Percentiles rank a stretch among this genome's conserved stretches.
Evolutionary conservation across 2,113 vertebrate genomes (phyloP).

Genomic region (Chamaea fasciata): DNA sequence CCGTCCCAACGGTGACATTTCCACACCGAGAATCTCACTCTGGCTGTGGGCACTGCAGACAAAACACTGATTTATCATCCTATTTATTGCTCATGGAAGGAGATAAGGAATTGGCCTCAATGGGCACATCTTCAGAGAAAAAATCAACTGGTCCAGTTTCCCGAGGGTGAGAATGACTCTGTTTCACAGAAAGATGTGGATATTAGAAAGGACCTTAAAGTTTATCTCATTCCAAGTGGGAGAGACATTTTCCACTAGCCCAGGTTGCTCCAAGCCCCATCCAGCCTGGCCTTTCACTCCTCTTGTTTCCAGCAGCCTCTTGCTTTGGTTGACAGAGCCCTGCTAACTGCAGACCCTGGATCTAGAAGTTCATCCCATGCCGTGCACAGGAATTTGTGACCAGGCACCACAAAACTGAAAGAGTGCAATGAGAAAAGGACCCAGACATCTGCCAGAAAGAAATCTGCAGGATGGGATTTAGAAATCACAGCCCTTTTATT

Average conservation of each 20-base stretch:
- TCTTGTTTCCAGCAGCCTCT: background rate
- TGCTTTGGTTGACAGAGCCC: background rate
- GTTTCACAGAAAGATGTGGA: background rate
- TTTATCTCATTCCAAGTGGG: rapidly evolving
- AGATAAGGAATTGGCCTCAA: background rate
- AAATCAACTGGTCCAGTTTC: rapidly evolving
- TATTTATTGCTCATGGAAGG: background rate
- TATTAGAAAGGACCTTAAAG: background rate
- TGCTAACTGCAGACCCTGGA: background rate
- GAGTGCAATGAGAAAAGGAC: background rate
- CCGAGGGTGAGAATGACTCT: background rate
- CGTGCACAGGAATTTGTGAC: background rate
- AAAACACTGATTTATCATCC: background rate
- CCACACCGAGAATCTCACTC: rapidly evolving
- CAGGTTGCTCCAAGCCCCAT: background rate
- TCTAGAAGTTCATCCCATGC: rapidly evolving
- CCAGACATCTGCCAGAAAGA: background rate
- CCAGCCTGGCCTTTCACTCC: background rate
- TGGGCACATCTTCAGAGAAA: background rate
- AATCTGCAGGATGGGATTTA: background rate
- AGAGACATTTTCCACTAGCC: background rate
- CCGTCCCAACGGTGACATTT: rapidly evolving
- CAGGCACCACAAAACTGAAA: background rate
- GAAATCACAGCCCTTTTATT: background rate
- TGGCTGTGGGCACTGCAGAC: background rate